These are phyloP conservation scores for Ganaspis sp. DNA, from an alignment of 1,140 invertebrate species.

Conservation along the genomic window DNA sequence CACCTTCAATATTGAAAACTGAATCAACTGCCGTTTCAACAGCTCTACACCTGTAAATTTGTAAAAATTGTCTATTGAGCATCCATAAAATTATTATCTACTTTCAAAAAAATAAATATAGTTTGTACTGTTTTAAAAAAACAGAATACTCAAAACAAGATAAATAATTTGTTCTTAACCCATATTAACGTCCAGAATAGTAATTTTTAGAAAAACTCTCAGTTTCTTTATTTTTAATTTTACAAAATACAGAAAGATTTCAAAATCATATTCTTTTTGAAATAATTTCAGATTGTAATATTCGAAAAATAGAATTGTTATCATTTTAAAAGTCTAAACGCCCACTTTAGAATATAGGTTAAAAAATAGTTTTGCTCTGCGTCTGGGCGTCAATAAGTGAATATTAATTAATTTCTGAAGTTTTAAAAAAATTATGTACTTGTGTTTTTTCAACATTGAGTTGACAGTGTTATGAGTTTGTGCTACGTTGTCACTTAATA, in stretches of 20 bases:
- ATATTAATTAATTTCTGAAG: too few relatives aligned
- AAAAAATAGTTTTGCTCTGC: not conserved
- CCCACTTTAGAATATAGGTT: too few relatives aligned
- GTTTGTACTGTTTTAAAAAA: not conserved
- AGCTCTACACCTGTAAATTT: not conserved
- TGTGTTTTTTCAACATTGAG: constrained; percentile 72
- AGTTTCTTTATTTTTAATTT: too few relatives aligned
- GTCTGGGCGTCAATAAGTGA: too few relatives aligned
- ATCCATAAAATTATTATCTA: not conserved
- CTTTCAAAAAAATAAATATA: not conserved
- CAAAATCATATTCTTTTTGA: not conserved
- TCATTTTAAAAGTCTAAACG: too few relatives aligned
- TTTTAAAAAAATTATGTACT: constrained; percentile 62
- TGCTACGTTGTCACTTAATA: constrained; percentile 68
- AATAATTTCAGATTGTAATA: constrained; percentile 23
- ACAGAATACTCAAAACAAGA: not conserved
- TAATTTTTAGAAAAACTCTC: too few relatives aligned
- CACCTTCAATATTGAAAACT: constrained; percentile 77
- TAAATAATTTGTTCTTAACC: too few relatives aligned
- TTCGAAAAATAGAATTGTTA: not conserved
- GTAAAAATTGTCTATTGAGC: not conserved
- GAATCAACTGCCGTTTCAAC: not conserved
- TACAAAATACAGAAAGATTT: too few relatives aligned
- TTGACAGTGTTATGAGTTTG: constrained; percentile 66
- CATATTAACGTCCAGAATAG: too few relatives aligned